phyloP scores from a whole-genome alignment of 1,140 invertebrate genomes.

The Pomphorhynchus laevis region DNA sequence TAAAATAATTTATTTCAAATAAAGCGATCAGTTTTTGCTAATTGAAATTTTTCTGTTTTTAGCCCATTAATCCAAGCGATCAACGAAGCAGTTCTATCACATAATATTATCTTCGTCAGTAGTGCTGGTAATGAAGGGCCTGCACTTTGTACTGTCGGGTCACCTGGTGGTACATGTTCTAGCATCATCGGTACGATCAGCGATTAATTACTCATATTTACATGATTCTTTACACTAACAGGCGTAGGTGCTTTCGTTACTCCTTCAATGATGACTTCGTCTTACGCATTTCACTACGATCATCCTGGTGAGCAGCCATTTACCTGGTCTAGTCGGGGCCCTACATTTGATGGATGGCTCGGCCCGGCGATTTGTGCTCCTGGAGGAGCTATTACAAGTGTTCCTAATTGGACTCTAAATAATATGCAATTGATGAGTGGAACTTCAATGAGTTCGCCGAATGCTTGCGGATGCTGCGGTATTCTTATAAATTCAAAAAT shows the following conservation, averaged over 20 bases:
- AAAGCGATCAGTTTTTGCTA: no score
- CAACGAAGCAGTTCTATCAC: conserved; percentile 47
- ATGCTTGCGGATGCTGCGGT: conserved; percentile 55
- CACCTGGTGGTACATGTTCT: conserved; percentile 50
- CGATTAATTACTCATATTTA: not conserved
- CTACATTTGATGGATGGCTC: conserved; percentile 43
- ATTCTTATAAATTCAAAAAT: conserved; percentile 2
- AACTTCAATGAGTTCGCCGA: conserved; percentile 65
- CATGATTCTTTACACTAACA: conserved; percentile 14
- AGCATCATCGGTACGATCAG: conserved; percentile 34
- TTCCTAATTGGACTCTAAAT: conserved; percentile 51
- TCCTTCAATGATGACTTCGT: conserved; percentile 73
- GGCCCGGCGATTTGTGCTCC: conserved; percentile 65
- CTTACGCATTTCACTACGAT: conserved; percentile 52
- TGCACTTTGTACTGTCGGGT: conserved; percentile 52
- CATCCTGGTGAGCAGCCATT: conserved; percentile 39
- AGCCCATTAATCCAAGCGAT: conserved; percentile 17
- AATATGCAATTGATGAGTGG: conserved; percentile 71
- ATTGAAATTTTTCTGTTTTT: conserved; percentile 10
- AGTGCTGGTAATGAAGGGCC: conserved; percentile 77
- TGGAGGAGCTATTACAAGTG: conserved; percentile 69
- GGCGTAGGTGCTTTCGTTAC: conserved; percentile 78
- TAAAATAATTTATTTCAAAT: no score
- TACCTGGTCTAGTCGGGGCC: conserved; percentile 67
- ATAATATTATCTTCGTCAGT: conserved; percentile 53